Evolutionary conservation across 1,140 invertebrate species (phyloP), one percentile per base, ranked within the genome.

Genomic region (Ceratosolen solmsi): DNA sequence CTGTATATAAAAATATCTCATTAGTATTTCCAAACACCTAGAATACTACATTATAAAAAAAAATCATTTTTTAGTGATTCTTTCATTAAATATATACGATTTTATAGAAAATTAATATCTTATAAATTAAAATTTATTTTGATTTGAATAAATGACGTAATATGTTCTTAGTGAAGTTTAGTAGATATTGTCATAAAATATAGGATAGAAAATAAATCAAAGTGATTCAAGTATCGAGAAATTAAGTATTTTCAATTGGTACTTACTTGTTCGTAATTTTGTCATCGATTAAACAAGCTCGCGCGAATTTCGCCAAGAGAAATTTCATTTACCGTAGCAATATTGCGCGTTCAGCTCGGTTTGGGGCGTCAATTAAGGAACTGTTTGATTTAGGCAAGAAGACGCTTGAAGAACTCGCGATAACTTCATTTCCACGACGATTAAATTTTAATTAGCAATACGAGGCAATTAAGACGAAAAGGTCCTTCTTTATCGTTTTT

Each of bases 391-490:
- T 81, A 75, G 63, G 36, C 71, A 49, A 74, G 73, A 79, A 82
- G 77, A 60, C 77, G 72, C 83, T 79, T 68, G 79, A 83, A 75
- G 73, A 82, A 77, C 63, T 87, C 84, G 81, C 85, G 79, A 86
- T 84, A 84, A 87, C 86, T 88, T 86, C 84, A 87, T 88, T 87
- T 84, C 80, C 72, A 41, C 58, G 84, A 84, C 87, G 86, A 88
- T 89, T 88, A 89, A 89, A 88, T 88, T 88, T 89, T 89, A 89
- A 89, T 89, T 89, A 88, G 87, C 86, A 88, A 89, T 87, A 86
- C 85, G 86, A 89, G 86, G 85, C 86, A 87, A 89, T 89, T 87
- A 89, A 87, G 86, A 86, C 79, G 68, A 68, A 68, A 70, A 71
- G 68, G 25, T 74, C 49, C 30, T 38, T 80, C 68, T 71, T 41